A percentile compares a stretch with the other conserved stretches of the same genome.
Evolutionary conservation across 2,888 invertebrate species (phyloP).

Genomic region (Xylota segnis): DNA sequence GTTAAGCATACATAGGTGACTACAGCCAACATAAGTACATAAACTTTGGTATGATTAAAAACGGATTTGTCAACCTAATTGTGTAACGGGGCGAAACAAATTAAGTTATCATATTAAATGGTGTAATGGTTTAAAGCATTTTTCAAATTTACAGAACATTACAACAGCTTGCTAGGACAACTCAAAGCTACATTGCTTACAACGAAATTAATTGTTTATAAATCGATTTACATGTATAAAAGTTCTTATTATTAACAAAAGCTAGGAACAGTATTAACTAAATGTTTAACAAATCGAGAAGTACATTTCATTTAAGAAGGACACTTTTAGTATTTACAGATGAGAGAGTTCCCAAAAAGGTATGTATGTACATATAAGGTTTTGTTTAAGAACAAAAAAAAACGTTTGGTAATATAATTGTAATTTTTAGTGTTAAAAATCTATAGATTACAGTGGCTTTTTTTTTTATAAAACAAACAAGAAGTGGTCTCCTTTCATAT

Average conservation of each 20-base stretch:
- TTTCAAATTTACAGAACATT: not conserved
- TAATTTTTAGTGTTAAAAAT: not conserved
- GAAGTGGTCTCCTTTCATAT: too few species aligned
- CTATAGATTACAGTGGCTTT: constrained; percentile 4
- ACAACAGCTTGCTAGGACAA: not conserved
- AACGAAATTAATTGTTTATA: not conserved
- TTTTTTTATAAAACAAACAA: too few species aligned
- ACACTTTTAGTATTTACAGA: not conserved
- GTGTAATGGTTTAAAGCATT: not conserved
- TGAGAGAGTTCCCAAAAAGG: too few species aligned
- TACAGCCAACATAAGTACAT: constrained; percentile 42
- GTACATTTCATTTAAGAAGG: not conserved
- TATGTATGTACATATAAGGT: not conserved
- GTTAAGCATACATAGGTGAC: constrained; percentile 38
- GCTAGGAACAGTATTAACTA: not conserved
- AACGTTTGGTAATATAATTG: too few species aligned
- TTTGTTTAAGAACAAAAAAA: not conserved
- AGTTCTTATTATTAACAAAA: not conserved
- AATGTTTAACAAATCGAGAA: not conserved
- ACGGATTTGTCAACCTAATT: constrained; percentile 46
- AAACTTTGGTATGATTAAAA: constrained; percentile 35
- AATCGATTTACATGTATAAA: not conserved
- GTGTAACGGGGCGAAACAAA: constrained; percentile 19
- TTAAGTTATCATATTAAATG: not conserved
- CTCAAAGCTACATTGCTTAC: not conserved